phyloP scores from a whole-genome alignment of 2,797 vertebrate species.

The Semotilus atromaculatus region DNA sequence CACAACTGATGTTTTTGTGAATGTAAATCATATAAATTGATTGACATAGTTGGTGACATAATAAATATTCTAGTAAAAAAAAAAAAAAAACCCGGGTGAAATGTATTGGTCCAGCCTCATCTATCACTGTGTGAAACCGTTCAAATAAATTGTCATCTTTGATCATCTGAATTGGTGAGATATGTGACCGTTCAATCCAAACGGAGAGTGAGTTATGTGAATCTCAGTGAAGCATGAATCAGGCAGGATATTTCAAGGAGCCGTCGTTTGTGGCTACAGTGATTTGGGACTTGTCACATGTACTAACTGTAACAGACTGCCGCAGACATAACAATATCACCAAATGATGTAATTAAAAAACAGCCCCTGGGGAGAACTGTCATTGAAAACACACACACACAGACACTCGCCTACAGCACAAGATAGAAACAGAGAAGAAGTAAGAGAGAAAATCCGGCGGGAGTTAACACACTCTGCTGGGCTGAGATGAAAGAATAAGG shows the following conservation, averaged over 20 bases:
- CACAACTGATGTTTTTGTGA: conserved; percentile 49
- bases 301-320: conserved; percentile 45
- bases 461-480: conserved; percentile 49
- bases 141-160: conserved; percentile 19
- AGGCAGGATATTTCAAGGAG: conserved; percentile 22
- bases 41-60: conserved; percentile 9
- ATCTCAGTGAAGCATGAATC: not conserved
- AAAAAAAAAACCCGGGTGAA: not conserved
- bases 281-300: conserved; percentile 35
- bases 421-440: conserved; percentile 15
- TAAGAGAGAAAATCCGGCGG: conserved; percentile 18
- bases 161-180: not conserved
- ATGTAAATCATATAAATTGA: conserved; percentile 47
- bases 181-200: not conserved
- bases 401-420: conserved; percentile 32
- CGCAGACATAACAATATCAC: conserved; percentile 36
- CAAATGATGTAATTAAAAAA: conserved; percentile 58
- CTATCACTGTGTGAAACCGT: not conserved
- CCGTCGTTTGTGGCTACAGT: conserved; percentile 10
- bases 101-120: not conserved
- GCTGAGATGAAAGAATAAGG: conserved; percentile 45
- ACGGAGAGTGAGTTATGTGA: not conserved
- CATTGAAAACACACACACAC: conserved; percentile 28
- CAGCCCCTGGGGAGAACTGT: conserved; percentile 38
- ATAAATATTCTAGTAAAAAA: not conserved